A percentile compares a stretch with the other conserved stretches of the same genome.
These are phyloP conservation scores for Steinernema khuongi DNA, from an alignment of 1,140 invertebrate genomes.

Conservation along the genomic window DNA sequence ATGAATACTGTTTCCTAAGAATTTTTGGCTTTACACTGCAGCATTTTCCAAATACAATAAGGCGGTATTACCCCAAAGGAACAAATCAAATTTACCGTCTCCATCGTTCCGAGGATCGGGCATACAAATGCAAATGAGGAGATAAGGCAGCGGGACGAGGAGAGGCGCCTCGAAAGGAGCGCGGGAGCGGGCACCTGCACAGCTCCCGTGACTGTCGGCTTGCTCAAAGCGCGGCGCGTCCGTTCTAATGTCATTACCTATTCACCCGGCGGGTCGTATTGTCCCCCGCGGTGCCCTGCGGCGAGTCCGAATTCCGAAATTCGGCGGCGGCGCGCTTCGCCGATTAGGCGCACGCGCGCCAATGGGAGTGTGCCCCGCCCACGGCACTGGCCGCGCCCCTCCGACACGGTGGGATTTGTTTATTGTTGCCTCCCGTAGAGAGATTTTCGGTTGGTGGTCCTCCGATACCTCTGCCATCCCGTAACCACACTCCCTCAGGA, in stretches of 20 bases:
- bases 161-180: no score
- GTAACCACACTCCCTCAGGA: neutral
- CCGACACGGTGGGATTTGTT: conserved; percentile 16
- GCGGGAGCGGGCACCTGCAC: neutral
- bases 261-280: neutral
- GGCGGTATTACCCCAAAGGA: no score
- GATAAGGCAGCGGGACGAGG: no score
- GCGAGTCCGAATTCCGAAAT: neutral
- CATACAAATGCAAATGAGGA: neutral
- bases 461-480: neutral
- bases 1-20: no score
- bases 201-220: neutral
- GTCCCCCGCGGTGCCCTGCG: neutral
- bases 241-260: conserved; percentile 1
- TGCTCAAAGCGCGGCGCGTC: neutral
- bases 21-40: no score
- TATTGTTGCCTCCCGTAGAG: conserved; percentile 16
- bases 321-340: neutral
- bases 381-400: neutral
- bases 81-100: neutral
- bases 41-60: no score
- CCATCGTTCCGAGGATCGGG: neutral
- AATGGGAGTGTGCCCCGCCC: neutral
- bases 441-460: conserved; percentile 16
- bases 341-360: no score